Conservation (phyloP, 2,113 vertebrate species). For the Bufo bufo region DNA sequence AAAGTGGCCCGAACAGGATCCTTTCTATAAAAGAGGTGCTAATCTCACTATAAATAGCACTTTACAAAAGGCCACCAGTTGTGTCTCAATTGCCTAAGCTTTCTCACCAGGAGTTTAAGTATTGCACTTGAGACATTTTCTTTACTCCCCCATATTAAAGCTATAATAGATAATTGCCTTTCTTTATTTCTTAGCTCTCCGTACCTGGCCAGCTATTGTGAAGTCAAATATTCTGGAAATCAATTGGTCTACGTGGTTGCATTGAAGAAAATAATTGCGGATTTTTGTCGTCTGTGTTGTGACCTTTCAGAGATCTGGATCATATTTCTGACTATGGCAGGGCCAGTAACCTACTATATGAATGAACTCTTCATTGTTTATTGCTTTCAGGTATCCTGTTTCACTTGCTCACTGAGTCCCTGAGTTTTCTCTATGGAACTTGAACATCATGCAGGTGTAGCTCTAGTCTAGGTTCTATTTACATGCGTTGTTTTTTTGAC, state of each 20-base stretch:
- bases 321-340: background rate
- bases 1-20: background rate
- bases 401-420: background rate
- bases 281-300: background rate
- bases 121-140: background rate
- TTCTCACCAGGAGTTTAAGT: slow-evolving; percentile 32
- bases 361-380: background rate
- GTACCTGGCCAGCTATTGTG: slow-evolving; percentile 17
- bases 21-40: slow-evolving; percentile 44
- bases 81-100: slow-evolving; percentile 54
- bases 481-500: no score
- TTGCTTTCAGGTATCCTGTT: slow-evolving; percentile 4
- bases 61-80: slow-evolving; percentile 33
- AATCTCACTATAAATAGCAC: slow-evolving; percentile 25
- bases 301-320: slow-evolving; percentile 28
- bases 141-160: background rate
- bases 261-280: slow-evolving; percentile 1
- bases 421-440: no score
- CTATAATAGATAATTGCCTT: slow-evolving; percentile 28
- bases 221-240: background rate
- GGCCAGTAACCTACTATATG: background rate
- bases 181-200: background rate
- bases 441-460: background rate
- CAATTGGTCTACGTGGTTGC: slow-evolving; percentile 19
- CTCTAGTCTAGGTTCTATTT: background rate